Evolutionary conservation across 2,797 vertebrate genomes (phyloP), one percentile per base, ranked within the genome.

Genomic region (Erethizon dorsatum): DNA sequence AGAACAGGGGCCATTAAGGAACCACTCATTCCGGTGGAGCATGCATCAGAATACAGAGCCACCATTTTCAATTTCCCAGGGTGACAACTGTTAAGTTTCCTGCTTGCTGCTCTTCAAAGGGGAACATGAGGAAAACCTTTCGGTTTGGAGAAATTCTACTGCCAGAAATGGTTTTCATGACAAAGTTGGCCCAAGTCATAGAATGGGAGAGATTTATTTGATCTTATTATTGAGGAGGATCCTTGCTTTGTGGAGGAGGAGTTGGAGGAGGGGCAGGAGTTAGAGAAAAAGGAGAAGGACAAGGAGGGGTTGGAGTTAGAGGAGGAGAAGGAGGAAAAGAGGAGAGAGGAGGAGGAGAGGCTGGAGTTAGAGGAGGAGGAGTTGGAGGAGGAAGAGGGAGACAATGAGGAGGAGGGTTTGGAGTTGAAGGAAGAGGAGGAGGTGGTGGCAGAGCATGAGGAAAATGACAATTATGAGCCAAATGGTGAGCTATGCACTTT

Each of bases 41-140:
- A 10, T 54, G 7, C 0, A 45, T 69, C 0, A 0, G 31, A 45
- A 9, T 10, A 52, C 5, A 11, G 57, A 91, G 59, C 75, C 28
- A 14, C 59, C 37, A 69, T 57, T 86, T 75, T 86, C 28, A 7
- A 57, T 84, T 90, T 65, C 22, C 0, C 13, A 28, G 54, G 88
- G 12, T 0, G 9, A 67, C 86, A 50, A 6, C 54, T 18, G 47
- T 56, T 73, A n/a, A 69, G 28, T 52, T 61, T 26, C 37, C 5
- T 12, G n/a, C 54, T 83, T 47, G 26, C 8, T 59, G 1, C 45
- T 84, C 56, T 86, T 90, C 65, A 88, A 50, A 63, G 41, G 56
- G 67, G 54, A 78, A 20, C 41, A 15, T 6, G 41, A 41, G 18
- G 59, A 56, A 83, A 67, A 9, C 6, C 47, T 83, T 69, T 77